Evolutionary conservation across 2,888 invertebrate genomes (phyloP), one percentile per base, ranked within the genome.

Genomic region (Amphiduros pacificus): DNA sequence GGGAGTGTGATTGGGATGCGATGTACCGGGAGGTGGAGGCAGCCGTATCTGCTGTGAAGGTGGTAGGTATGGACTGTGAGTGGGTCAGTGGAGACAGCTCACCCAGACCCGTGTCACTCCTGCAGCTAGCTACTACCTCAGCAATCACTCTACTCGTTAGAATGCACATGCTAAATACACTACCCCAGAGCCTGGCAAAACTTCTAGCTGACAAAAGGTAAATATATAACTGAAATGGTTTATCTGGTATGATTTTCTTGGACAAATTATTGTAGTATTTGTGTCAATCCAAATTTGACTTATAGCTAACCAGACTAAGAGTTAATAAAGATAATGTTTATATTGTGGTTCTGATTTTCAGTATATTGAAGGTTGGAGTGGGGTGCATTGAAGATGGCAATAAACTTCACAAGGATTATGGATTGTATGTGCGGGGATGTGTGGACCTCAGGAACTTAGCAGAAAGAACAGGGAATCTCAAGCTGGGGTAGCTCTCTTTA

Each of bases 1-100:
- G n/a, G n/a, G n/a, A n/a, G n/a, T n/a, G n/a, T n/a, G n/a, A n/a
- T n/a, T n/a, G n/a, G n/a, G n/a, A n/a, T n/a, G n/a, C n/a, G n/a
- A n/a, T n/a, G n/a, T n/a, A n/a, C n/a, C n/a, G n/a, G n/a, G n/a
- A n/a, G n/a, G n/a, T n/a, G n/a, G n/a, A 36, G 36, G 9, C 9
- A 36, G 17, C 36, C 36, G 9, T 36, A 36, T 36, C 11, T 17
- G 9, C 17, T 31, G 24, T 51, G 11, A 60, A 77, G 73, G 87
- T 89, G 0, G 76, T 92, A 32, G 92, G 92, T 9, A 88, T 92
- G 75, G 92, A 92, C 77, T 91, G 91, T 79, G 92, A 92, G 81
- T 92, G 91, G 92, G 89, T 89, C 0, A n/a, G 20, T 11, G 87
- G 87, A 0, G 82, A 80, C 53, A 82, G 85, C 1, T 20, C n/a